phyloP scores from a whole-genome alignment of 2,797 vertebrate species.

The Esox masquinongy region DNA sequence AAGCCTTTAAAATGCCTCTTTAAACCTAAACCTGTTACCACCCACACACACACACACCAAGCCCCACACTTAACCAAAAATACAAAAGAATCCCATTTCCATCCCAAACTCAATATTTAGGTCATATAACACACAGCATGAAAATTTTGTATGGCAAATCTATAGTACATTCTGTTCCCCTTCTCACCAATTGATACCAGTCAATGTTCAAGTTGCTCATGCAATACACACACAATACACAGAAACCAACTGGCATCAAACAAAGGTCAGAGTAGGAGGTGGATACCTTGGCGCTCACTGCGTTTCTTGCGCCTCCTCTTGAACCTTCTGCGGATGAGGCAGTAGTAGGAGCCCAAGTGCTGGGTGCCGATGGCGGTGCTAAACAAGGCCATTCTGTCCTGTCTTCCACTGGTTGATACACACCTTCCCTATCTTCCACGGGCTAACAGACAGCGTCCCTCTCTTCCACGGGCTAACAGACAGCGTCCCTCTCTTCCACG shows the following conservation, averaged over 20 bases:
- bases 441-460: neutral
- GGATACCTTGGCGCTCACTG: conserved; percentile 83
- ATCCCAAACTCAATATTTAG: neutral
- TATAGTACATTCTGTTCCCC: too few species aligned
- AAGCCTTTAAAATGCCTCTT: too few species aligned
- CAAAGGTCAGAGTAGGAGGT: neutral
- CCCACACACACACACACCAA: neutral
- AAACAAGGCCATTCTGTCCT: conserved; percentile 70
- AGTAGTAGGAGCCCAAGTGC: conserved; percentile 70
- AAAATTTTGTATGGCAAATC: too few species aligned
- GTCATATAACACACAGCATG: neutral
- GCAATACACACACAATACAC: neutral
- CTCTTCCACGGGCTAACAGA: neutral
- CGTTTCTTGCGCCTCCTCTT: conserved; percentile 83
- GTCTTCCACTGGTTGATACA: neutral
- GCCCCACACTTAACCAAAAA: neutral
- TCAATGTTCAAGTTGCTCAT: neutral
- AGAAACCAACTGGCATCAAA: neutral
- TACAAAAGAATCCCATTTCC: neutral
- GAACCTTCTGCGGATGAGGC: conserved; percentile 64
- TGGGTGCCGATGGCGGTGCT: conserved; percentile 44
- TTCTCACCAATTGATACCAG: neutral
- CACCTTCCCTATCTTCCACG: conserved; percentile 25
- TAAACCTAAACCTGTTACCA: neutral
- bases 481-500: too few species aligned